phyloP scores from a whole-genome alignment of 2,797 vertebrate genomes.

The Chelidonichthys spinosus region DNA sequence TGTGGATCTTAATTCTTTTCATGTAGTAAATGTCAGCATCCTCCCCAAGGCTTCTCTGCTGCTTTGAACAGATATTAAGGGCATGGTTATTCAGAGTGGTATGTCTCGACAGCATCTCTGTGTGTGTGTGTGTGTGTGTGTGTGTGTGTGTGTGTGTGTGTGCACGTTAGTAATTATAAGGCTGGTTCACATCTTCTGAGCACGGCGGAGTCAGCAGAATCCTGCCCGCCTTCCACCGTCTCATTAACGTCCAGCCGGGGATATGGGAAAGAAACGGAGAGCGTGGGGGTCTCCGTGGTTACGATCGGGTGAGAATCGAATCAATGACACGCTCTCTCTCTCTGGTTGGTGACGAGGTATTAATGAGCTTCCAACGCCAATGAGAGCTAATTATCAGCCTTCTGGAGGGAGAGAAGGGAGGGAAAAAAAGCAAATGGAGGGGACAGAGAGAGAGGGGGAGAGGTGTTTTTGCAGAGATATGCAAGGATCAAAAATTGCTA shows the following conservation, averaged over 20 bases:
- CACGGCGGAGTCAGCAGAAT: conserved; percentile 70
- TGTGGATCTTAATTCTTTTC: conserved; percentile 33
- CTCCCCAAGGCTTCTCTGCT: conserved; percentile 37
- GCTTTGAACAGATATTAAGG: conserved; percentile 65
- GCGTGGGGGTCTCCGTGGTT: conserved; percentile 61
- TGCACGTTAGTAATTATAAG: conserved; percentile 76
- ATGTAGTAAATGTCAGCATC: conserved; percentile 52
- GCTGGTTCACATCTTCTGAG: conserved; percentile 67
- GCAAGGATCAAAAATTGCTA: conserved; percentile 44
- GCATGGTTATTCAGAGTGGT: conserved; percentile 42
- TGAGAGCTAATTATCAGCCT: conserved; percentile 79
- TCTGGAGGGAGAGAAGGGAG: conserved; percentile 35
- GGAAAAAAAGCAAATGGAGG: conserved; percentile 34
- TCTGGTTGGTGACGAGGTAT: conserved; percentile 71
- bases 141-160: conserved; percentile 5
- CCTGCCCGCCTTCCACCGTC: conserved; percentile 49
- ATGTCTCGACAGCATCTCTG: conserved; percentile 49
- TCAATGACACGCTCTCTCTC: conserved; percentile 74
- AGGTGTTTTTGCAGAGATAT: conserved; percentile 36
- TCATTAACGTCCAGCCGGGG: conserved; percentile 71
- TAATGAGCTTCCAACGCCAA: conserved; percentile 80
- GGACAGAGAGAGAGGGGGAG: conserved; percentile 10
- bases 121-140: background rate
- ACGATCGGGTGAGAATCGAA: conserved; percentile 69
- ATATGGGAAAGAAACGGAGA: conserved; percentile 61